These are phyloP conservation scores for Nemotelus pantherinus DNA, from an alignment of 2,888 invertebrate species.

Conservation along the genomic window DNA sequence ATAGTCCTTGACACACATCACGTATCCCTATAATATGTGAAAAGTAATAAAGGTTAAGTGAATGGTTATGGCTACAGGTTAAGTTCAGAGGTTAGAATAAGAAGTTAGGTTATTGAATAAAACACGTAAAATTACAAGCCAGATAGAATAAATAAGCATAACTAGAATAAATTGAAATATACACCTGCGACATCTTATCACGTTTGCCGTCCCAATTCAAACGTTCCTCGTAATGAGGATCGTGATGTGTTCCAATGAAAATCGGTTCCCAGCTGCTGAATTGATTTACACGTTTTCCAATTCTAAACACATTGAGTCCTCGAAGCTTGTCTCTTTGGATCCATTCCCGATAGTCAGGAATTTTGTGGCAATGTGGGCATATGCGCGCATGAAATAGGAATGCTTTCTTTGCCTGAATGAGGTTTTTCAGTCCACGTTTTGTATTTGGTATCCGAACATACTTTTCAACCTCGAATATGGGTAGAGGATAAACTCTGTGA, in stretches of 20 bases:
- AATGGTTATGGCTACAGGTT: no score
- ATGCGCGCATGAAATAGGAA: conserved; percentile 92
- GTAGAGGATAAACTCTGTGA: conserved; percentile 82
- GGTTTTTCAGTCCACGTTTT: conserved; percentile 76
- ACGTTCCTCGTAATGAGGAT: conserved; percentile 89
- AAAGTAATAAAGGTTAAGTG: not conserved
- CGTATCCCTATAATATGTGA: conserved; percentile 76
- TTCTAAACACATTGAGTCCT: conserved; percentile 80
- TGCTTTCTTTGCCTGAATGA: conserved; percentile 80
- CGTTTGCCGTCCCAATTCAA: conserved; percentile 95
- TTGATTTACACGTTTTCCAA: conserved; percentile 82
- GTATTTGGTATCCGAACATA: conserved; percentile 73
- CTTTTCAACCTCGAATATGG: conserved; percentile 87
- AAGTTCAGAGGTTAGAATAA: no score
- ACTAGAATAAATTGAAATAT: conserved; percentile 1
- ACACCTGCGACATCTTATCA: conserved; percentile 95
- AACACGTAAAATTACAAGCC: no score
- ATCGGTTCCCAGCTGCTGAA: conserved; percentile 93
- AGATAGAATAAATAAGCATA: not conserved
- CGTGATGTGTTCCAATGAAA: conserved; percentile 88
- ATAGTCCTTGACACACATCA: conserved; percentile 89
- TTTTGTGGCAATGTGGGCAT: conserved; percentile 88
- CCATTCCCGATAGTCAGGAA: conserved; percentile 88
- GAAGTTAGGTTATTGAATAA: no score
- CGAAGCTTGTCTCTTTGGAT: conserved; percentile 76